Percentiles rank a stretch among this genome's conserved stretches.
Evolutionary conservation across 1,140 invertebrate genomes (phyloP).

Genomic region (Goniozus legneri): DNA sequence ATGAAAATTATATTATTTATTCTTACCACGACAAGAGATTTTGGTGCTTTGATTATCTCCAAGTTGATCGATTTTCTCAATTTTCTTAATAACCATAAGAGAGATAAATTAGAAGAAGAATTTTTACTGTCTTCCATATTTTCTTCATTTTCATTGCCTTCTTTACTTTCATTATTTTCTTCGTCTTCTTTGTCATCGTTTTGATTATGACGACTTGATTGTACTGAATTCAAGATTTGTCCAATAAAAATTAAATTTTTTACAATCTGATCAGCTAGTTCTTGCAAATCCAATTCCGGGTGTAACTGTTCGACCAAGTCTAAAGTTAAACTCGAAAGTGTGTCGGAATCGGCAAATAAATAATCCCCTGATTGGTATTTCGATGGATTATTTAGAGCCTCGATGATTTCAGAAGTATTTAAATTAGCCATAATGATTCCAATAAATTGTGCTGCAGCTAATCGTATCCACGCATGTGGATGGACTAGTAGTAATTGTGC

Average conservation of each 20-base stretch:
- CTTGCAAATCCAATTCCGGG: slow-evolving; percentile 55
- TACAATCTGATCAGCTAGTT: slow-evolving; percentile 67
- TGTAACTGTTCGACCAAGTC: slow-evolving; percentile 72
- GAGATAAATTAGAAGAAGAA: slow-evolving; percentile 48
- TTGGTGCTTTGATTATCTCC: slow-evolving; percentile 65
- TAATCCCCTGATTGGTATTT: slow-evolving; percentile 40
- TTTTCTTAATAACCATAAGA: slow-evolving; percentile 68
- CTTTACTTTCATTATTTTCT: slow-evolving; percentile 36
- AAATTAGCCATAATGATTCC: slow-evolving; percentile 66
- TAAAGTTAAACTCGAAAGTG: slow-evolving; percentile 65
- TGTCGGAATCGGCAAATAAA: slow-evolving; percentile 60
- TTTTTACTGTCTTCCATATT: slow-evolving; percentile 33
- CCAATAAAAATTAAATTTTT: slow-evolving; percentile 72
- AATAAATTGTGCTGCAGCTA: slow-evolving; percentile 71
- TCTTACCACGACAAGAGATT: slow-evolving; percentile 57
- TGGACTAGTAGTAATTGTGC: slow-evolving; percentile 57
- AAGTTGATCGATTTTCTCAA: slow-evolving; percentile 67
- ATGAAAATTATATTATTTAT: slow-evolving; percentile 3
- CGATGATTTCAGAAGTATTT: slow-evolving; percentile 59
- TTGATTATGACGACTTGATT: slow-evolving; percentile 24
- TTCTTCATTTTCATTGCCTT: slow-evolving; percentile 33
- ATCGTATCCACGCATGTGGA: slow-evolving; percentile 72
- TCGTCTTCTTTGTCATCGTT: slow-evolving; percentile 37
- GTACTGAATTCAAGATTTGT: slow-evolving; percentile 59
- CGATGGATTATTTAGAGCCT: slow-evolving; percentile 40